A percentile compares a stretch with the other conserved stretches of the same genome.
These are phyloP conservation scores for Platycercus adscitus DNA, from an alignment of 2,113 vertebrate species.

Conservation along the genomic window DNA sequence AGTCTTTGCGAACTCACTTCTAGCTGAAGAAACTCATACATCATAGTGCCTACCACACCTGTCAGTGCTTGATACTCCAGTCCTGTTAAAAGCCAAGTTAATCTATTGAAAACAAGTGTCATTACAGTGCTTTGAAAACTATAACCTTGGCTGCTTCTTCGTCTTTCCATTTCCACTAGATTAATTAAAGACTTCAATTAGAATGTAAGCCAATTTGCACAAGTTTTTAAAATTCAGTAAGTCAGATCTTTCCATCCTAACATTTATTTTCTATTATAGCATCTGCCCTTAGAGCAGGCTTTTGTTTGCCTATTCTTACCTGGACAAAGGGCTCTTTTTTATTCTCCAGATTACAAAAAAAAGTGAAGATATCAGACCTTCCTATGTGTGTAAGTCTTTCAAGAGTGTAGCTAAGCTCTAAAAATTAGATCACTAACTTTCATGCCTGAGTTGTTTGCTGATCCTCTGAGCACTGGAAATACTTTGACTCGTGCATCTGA, in stretches of 20 bases:
- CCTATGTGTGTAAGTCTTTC: neutral
- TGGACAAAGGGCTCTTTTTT: neutral
- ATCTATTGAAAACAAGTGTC: neutral
- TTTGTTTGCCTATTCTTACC: constrained; percentile 14
- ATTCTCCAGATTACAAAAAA: neutral
- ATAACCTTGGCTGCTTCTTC: neutral
- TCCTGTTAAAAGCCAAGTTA: neutral
- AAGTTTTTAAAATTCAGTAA: constrained; percentile 18
- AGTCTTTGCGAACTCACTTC: neutral
- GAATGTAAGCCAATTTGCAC: neutral
- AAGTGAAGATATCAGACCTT: neutral
- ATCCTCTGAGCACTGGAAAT: neutral
- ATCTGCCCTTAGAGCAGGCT: neutral
- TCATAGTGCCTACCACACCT: neutral
- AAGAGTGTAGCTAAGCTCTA: neutral
- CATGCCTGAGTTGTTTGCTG: neutral
- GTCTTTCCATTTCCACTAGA: neutral
- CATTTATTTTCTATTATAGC: neutral
- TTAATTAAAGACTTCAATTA: neutral
- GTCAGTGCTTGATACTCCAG: neutral
- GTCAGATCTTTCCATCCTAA: neutral
- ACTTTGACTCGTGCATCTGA: neutral
- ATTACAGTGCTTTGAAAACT: neutral
- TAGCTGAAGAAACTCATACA: neutral
- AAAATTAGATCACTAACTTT: neutral